Evolutionary conservation across 1,140 invertebrate species (phyloP).

Genomic region (Hyles vespertilio): DNA sequence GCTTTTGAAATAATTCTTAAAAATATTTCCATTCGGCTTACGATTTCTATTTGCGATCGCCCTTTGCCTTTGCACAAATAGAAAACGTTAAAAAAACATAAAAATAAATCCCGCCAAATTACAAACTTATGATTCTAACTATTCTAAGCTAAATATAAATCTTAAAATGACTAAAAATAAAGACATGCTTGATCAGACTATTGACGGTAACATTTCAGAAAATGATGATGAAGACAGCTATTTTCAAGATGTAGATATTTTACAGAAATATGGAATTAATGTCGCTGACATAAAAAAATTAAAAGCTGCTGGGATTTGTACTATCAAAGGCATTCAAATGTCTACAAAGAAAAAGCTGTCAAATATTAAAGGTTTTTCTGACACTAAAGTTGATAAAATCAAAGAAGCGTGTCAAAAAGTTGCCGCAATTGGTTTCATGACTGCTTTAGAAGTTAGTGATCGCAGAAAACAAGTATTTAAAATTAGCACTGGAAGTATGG

Average conservation of each 20-base stretch:
- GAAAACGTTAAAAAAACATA: not conserved
- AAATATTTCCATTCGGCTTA: too few relatives aligned
- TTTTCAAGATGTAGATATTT: conserved; percentile 77
- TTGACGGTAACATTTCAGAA: conserved; percentile 63
- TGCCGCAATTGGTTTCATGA: conserved; percentile 80
- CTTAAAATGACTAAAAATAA: conserved; percentile 1
- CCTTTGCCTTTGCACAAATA: not conserved
- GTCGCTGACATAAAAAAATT: conserved; percentile 86
- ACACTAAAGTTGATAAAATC: conserved; percentile 90
- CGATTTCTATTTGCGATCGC: too few relatives aligned
- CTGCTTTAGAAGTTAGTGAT: conserved; percentile 84
- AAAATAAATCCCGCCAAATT: not conserved
- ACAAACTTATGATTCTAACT: too few relatives aligned
- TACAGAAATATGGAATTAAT: conserved; percentile 75
- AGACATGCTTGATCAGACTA: conserved; percentile 53
- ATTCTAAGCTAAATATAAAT: not conserved
- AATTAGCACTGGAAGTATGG: conserved; percentile 84
- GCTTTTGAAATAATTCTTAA: too few relatives aligned
- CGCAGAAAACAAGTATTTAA: conserved; percentile 84
- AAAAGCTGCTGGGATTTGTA: conserved; percentile 86
- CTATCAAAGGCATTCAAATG: conserved; percentile 89
- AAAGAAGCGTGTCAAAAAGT: conserved; percentile 84
- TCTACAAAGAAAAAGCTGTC: conserved; percentile 84
- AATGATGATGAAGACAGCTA: conserved; percentile 74
- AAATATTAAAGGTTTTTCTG: conserved; percentile 86